These are phyloP conservation scores for Nannoperca obscura DNA, from an alignment of 2,797 vertebrate genomes.

Conservation along the genomic window DNA sequence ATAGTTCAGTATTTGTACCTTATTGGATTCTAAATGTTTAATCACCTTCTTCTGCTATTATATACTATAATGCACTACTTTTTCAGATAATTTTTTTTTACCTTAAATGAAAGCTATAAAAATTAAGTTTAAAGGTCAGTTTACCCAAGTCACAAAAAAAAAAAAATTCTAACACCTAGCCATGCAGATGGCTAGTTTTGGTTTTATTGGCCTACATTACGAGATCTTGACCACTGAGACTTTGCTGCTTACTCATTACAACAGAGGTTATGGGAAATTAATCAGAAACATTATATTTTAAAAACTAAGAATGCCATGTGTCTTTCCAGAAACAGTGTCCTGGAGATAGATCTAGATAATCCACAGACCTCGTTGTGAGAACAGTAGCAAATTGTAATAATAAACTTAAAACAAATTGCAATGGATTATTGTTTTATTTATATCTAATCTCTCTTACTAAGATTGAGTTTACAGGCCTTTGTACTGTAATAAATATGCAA, in stretches of 20 bases:
- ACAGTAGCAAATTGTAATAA: neutral
- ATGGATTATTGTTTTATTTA: conserved; percentile 53
- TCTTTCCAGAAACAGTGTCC: conserved; percentile 10
- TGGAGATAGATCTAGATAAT: conserved; percentile 9
- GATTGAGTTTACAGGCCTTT: conserved; percentile 61
- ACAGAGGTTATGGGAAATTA: neutral
- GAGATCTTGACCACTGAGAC: neutral
- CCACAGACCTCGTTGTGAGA: neutral
- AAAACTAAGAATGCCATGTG: neutral
- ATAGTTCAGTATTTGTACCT: neutral
- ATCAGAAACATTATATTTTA: neutral
- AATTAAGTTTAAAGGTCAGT: neutral
- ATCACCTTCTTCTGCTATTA: neutral
- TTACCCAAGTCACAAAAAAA: neutral
- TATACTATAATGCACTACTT: neutral
- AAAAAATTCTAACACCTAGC: neutral
- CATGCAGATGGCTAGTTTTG: neutral
- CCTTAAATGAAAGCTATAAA: neutral
- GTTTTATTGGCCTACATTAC: neutral
- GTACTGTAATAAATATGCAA: conserved; percentile 62
- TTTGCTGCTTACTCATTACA: neutral
- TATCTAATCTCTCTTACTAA: conserved; percentile 34
- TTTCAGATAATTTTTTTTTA: neutral
- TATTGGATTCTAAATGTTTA: neutral
- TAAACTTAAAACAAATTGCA: conserved; percentile 25